A percentile compares a stretch with the other conserved stretches of the same genome.
Conservation (phyloP, 2,888 invertebrate species). For the Dorcus parallelipipedus region DNA sequence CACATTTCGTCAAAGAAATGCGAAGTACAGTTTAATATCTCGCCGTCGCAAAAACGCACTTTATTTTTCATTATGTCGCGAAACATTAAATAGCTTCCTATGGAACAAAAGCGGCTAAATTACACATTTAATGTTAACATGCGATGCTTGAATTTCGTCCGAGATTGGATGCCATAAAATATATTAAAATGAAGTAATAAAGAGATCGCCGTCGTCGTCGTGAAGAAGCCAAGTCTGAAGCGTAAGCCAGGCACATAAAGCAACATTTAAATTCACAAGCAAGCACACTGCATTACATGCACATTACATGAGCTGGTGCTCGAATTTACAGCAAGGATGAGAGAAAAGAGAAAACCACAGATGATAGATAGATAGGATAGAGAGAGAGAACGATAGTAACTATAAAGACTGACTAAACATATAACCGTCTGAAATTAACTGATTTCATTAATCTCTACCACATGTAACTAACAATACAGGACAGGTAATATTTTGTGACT, state of each 20-base stretch:
- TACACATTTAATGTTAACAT: conserved; percentile 9
- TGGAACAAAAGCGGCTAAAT: conserved; percentile 7
- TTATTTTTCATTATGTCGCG: conserved; percentile 12
- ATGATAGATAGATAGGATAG: conserved; percentile 8
- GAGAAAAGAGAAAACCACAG: conserved; percentile 8
- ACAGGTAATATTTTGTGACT: conserved; percentile 30
- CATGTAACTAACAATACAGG: conserved; percentile 13
- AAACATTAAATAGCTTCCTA: conserved; percentile 13
- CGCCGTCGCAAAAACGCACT: background rate
- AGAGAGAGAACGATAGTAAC: conserved; percentile 15
- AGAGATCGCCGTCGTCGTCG: background rate
- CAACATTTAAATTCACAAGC: conserved; percentile 7
- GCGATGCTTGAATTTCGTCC: conserved; percentile 2
- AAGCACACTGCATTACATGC: conserved; percentile 3
- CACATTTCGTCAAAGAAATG: background rate
- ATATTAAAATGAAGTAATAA: background rate
- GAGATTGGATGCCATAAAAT: background rate
- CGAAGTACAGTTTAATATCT: conserved; percentile 5
- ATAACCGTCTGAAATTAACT: background rate
- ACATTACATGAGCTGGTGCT: background rate
- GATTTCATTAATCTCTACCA: background rate
- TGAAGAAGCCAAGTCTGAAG: background rate
- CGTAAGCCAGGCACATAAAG: background rate
- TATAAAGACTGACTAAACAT: conserved; percentile 1
- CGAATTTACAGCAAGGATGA: background rate